A percentile compares a stretch with the other conserved stretches of the same genome.
These are phyloP conservation scores for Dicyema japonicum DNA, from an alignment of 1,140 invertebrate genomes.

Conservation along the genomic window DNA sequence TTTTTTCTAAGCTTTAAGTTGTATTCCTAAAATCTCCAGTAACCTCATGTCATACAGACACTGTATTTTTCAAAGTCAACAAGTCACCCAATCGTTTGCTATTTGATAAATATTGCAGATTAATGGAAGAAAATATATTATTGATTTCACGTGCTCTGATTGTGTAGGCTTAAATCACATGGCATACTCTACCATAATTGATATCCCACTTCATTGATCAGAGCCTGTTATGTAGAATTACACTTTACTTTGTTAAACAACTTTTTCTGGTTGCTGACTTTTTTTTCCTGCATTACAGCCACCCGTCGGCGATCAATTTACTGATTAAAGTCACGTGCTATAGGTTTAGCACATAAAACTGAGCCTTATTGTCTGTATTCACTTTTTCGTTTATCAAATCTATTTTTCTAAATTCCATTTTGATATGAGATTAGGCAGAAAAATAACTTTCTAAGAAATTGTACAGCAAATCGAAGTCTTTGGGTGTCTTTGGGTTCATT, in stretches of 20 bases:
- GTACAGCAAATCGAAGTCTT: constrained; percentile 20
- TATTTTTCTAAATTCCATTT: constrained; percentile 16
- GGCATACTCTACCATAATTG: constrained; percentile 12
- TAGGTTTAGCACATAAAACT: constrained; percentile 16
- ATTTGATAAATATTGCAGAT: constrained; percentile 19
- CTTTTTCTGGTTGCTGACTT: constrained; percentile 11
- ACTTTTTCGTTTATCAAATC: constrained; percentile 12
- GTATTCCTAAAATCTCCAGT: constrained; percentile 12
- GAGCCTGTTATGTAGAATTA: constrained; percentile 1
- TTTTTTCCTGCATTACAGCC: constrained; percentile 13
- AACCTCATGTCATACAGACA: constrained; percentile 6
- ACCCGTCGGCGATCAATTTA: constrained; percentile 17
- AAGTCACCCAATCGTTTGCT: constrained; percentile 20
- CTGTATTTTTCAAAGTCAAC: constrained; percentile 19
- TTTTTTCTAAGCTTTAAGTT: constrained; percentile 21
- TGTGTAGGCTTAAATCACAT: constrained; percentile 19
- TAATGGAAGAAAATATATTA: constrained; percentile 19
- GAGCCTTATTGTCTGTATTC: constrained; percentile 16
- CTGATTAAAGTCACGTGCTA: constrained; percentile 17
- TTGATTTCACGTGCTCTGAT: constrained; percentile 15
- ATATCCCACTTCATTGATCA: constrained; percentile 14
- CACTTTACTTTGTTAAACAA: constrained; percentile 15
- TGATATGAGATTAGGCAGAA: constrained; percentile 6
- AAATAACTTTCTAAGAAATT: constrained; percentile 16
- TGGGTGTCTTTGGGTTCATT: constrained; percentile 17